Evolutionary conservation across 1,140 invertebrate species (phyloP).

Genomic region (Hypsibius dujardini): DNA sequence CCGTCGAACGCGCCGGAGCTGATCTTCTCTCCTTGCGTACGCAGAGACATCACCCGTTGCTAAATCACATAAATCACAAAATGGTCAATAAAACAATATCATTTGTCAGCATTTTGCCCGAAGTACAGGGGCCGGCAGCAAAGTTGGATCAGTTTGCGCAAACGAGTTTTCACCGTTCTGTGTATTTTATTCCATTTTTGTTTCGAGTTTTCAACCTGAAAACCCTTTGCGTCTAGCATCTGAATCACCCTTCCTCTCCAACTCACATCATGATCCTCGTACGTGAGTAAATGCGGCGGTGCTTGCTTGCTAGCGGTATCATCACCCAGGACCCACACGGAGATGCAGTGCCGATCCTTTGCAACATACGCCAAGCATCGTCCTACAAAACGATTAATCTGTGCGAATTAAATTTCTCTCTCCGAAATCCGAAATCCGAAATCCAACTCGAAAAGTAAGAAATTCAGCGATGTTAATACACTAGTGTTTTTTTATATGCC

Average conservation of each 20-base stretch:
- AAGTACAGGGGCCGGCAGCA: too few species aligned
- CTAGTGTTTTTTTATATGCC: too few species aligned
- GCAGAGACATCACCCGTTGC: slow-evolving; percentile 7
- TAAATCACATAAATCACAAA: slow-evolving; percentile 1
- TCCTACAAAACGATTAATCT: background rate
- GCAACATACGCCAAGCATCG: slow-evolving; percentile 8
- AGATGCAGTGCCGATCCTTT: background rate
- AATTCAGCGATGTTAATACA: too few species aligned
- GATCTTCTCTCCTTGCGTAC: background rate
- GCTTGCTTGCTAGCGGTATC: background rate
- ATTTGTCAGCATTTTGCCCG: background rate
- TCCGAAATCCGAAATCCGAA: too few species aligned
- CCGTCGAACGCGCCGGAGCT: slow-evolving; percentile 1
- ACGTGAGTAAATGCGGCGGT: background rate
- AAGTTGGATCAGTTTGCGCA: too few species aligned
- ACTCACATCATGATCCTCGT: slow-evolving; percentile 5
- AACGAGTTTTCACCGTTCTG: too few species aligned
- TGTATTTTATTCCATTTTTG: too few species aligned
- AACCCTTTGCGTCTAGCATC: too few species aligned
- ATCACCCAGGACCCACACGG: background rate
- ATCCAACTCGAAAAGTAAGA: too few species aligned
- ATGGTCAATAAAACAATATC: background rate
- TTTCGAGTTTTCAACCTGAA: too few species aligned
- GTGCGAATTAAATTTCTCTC: too few species aligned
- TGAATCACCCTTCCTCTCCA: background rate